phyloP scores from a whole-genome alignment of 2,888 invertebrate genomes.

The Lasioglossum vierecki region DNA sequence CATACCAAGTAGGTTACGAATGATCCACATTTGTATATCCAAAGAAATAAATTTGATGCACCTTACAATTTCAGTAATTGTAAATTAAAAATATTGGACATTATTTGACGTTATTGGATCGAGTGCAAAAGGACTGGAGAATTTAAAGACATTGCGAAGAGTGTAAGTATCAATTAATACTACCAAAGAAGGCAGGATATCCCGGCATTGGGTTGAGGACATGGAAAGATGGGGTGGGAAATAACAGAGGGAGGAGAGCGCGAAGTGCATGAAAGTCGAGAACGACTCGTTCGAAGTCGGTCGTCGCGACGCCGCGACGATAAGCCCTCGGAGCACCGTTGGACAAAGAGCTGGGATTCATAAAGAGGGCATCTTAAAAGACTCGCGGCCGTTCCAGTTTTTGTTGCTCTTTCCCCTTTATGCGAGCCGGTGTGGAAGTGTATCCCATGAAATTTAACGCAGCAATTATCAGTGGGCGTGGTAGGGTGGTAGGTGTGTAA shows the following conservation, averaged over 20 bases:
- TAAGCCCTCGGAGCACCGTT: slow-evolving; percentile 5
- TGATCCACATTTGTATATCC: too few species aligned
- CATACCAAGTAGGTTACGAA: too few species aligned
- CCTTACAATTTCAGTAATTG: too few species aligned
- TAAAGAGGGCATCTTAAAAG: slow-evolving; percentile 26
- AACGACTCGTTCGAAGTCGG: background rate
- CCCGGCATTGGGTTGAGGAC: background rate
- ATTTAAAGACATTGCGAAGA: too few species aligned
- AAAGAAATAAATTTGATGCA: too few species aligned
- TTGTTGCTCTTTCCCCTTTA: background rate
- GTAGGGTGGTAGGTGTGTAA: background rate
- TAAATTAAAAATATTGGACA: too few species aligned
- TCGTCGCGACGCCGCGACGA: slow-evolving; percentile 6
- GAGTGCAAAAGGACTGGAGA: too few species aligned
- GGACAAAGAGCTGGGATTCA: slow-evolving; percentile 20
- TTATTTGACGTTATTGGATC: too few species aligned
- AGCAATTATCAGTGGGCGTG: slow-evolving; percentile 36
- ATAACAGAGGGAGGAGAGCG: background rate
- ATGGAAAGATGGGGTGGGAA: background rate
- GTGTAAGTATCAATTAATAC: slow-evolving; percentile 9
- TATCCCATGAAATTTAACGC: slow-evolving; percentile 25
- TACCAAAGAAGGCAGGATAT: background rate
- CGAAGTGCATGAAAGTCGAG: background rate
- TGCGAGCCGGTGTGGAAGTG: background rate
- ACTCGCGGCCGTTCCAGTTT: background rate